Evolutionary conservation across 2,888 invertebrate genomes (phyloP).

Genomic region (Rhaphigaster nebulosa): DNA sequence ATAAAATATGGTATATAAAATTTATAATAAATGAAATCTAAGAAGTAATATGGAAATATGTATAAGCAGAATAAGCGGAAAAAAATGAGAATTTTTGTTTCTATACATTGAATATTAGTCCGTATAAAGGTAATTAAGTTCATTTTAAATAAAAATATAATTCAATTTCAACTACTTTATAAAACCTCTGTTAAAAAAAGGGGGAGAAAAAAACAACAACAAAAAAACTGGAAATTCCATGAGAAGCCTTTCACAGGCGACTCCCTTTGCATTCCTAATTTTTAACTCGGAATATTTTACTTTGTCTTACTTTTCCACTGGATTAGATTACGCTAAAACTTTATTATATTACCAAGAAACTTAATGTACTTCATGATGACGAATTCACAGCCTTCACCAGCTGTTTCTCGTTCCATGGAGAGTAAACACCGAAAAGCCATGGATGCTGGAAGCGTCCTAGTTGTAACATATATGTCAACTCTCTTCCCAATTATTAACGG

Average conservation of each 20-base stretch:
- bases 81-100: background rate
- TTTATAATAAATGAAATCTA: no score
- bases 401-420: background rate
- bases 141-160: constrained; percentile 29
- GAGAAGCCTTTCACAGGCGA: constrained; percentile 31
- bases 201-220: background rate
- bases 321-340: constrained; percentile 36
- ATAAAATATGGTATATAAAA: background rate
- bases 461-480: background rate
- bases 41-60: no score
- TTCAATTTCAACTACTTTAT: constrained; percentile 32
- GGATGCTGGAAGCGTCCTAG: no score
- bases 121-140: background rate
- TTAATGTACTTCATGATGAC: constrained; percentile 14
- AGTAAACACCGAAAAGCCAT: background rate
- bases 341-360: constrained; percentile 36
- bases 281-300: constrained; percentile 44
- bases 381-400: background rate
- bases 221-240: constrained; percentile 14
- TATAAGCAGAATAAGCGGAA: no score
- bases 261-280: constrained; percentile 42
- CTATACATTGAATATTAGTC: background rate
- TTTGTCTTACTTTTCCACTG: constrained; percentile 41
- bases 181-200: constrained; percentile 4
- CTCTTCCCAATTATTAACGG: background rate